phyloP scores from a whole-genome alignment of 2,888 invertebrate genomes.

The Pristionchus exspectatus region DNA sequence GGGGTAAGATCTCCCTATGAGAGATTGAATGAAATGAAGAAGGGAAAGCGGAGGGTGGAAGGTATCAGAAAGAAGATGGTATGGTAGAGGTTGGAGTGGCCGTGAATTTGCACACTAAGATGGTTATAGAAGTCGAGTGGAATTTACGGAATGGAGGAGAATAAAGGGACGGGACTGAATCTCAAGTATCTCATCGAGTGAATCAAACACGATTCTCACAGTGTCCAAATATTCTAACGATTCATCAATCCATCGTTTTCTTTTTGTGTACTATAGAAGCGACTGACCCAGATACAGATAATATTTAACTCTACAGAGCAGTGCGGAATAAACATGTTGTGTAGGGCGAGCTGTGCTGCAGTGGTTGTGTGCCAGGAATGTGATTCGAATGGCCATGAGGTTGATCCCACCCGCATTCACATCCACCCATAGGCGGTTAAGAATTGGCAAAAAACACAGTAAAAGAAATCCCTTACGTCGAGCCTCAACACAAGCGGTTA shows the following conservation, averaged over 20 bases:
- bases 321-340: no score
- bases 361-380: no score
- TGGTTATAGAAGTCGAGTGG: slow-evolving; percentile 14
- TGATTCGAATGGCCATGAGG: no score
- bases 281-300: no score
- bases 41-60: neutral
- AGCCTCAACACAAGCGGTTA: no score
- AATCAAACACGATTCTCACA: neutral
- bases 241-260: neutral
- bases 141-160: slow-evolving; percentile 15
- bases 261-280: neutral
- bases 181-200: slow-evolving; percentile 15
- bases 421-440: no score
- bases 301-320: no score
- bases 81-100: neutral
- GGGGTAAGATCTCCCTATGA: no score
- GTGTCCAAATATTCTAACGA: slow-evolving; percentile 30
- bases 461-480: no score
- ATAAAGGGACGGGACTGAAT: slow-evolving; percentile 25
- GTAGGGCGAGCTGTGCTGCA: no score
- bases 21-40: neutral
- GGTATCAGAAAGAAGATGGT: neutral
- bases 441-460: no score
- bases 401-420: no score
- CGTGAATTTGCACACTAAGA: neutral